Evolutionary conservation across 2,797 vertebrate genomes (phyloP), one percentile per base, ranked within the genome.

Genomic region (Coccyzus lansbergi): DNA sequence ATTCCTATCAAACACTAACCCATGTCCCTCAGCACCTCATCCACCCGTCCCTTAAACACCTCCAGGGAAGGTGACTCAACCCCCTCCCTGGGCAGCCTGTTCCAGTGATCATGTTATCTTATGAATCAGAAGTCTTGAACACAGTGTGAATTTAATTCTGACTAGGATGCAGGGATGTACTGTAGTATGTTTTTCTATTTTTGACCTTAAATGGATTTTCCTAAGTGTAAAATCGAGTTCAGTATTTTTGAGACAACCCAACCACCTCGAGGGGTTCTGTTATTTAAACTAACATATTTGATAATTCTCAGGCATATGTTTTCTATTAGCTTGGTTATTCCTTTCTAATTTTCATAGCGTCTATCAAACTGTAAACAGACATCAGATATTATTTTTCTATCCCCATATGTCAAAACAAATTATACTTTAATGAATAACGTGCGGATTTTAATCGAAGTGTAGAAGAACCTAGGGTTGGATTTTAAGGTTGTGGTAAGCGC

Each of bases 281-380:
- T 91, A 67, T 51, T 91, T 86, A 91, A 93, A 69, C 4, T 24
- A 51, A 91, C 24, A 51, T 46, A 79, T 60, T 68, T 72, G 81
- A 88, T 91, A 83, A 93, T 90, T 71, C 33, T 69, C 24, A 11
- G 7, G 18, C 34, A 46, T 83, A 28, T 76, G 55, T 24, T 62
- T 87, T 95, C 44, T 76, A 38, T 90, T 88, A 64, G 24, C 29
- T 15, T 72, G 31, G 19, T 59, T 91, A 79, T 72, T 86, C 53
- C 58, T 72, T 91, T 92, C 17, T 89, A 52, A 76, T 93, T 95
- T 91, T 93, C 42, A 71, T 26, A 64, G 34, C 75, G 52, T 62
- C 55, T 64, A 60, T 93, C 16, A 83, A 76, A 81, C 49, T 56
- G 11, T 65, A 90, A 83, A 91, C 63, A 87, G 72, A 76, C 34